phyloP scores from a whole-genome alignment of 2,113 vertebrate genomes.

The Rousettus leschenaultii region DNA sequence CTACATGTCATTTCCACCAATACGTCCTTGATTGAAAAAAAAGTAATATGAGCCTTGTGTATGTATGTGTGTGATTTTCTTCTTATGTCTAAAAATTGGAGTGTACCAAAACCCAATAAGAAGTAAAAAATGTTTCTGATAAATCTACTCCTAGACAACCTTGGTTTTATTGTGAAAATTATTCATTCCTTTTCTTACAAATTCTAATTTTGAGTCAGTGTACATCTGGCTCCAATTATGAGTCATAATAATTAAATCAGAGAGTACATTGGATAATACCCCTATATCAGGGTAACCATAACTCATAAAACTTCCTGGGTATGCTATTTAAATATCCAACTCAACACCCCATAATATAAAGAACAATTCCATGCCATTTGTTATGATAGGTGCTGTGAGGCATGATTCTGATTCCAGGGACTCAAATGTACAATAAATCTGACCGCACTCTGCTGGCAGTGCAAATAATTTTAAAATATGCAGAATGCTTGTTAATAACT shows the following conservation, averaged over 20 bases:
- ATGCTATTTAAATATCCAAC: constrained; percentile 75
- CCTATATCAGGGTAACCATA: constrained; percentile 56
- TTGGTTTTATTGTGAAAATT: constrained; percentile 29
- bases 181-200: constrained; percentile 28
- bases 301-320: constrained; percentile 60
- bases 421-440: constrained; percentile 68
- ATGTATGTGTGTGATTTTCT: neutral
- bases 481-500: constrained; percentile 67
- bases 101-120: neutral
- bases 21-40: neutral
- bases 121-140: constrained; percentile 30
- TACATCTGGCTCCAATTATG: constrained; percentile 43
- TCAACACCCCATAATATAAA: constrained; percentile 70
- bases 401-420: constrained; percentile 52
- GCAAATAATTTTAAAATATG: constrained; percentile 65
- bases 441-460: constrained; percentile 51
- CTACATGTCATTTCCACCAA: neutral
- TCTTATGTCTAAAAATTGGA: constrained; percentile 9
- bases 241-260: constrained; percentile 52
- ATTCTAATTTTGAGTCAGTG: constrained; percentile 50
- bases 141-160: constrained; percentile 16
- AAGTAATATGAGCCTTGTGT: neutral
- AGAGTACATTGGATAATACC: constrained; percentile 50
- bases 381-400: constrained; percentile 61
- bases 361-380: constrained; percentile 63